A percentile compares a stretch with the other conserved stretches of the same genome.
Evolutionary conservation across 1,140 invertebrate genomes (phyloP).

Genomic region (Dendrolimus kikuchii): DNA sequence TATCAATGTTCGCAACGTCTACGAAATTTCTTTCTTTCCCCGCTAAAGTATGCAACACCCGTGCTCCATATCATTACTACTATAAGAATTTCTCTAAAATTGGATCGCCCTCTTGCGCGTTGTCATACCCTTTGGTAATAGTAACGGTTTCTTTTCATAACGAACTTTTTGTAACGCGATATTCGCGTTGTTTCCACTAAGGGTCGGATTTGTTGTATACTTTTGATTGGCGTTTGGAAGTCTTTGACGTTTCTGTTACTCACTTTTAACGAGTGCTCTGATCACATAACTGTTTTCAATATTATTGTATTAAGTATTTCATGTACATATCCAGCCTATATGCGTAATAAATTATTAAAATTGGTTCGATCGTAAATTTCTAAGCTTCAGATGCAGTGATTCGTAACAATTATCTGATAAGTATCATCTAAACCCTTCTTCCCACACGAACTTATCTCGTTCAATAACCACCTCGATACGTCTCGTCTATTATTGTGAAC

Average conservation of each 20-base stretch:
- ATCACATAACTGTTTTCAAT: conserved; percentile 6
- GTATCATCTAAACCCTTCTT: conserved; percentile 66
- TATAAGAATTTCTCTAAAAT: conserved; percentile 52
- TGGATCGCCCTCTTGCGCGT: conserved; percentile 49
- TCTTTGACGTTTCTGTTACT: conserved; percentile 47
- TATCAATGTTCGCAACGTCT: conserved; percentile 62
- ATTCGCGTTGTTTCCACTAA: conserved; percentile 59
- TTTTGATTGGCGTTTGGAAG: conserved; percentile 31
- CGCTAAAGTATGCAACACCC: conserved; percentile 58
- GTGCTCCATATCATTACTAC: conserved; percentile 60
- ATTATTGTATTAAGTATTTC: too few relatives aligned
- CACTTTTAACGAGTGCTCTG: conserved; percentile 18
- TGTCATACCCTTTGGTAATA: conserved; percentile 62
- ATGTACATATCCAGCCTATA: conserved; percentile 4
- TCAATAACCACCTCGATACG: conserved; percentile 52
- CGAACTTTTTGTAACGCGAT: conserved; percentile 68
- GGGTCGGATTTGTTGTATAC: conserved; percentile 48
- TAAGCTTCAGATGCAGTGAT: conserved; percentile 49
- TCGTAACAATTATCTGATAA: conserved; percentile 69
- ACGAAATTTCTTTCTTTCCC: conserved; percentile 56
- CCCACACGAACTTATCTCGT: conserved; percentile 48
- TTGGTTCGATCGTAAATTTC: conserved; percentile 9
- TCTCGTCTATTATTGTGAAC: conserved; percentile 45
- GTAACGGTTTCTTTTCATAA: conserved; percentile 66
- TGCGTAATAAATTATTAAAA: conserved; percentile 5